Percentiles rank a stretch among this genome's conserved stretches.
Conservation (phyloP, 2,113 vertebrate genomes). For the Furnarius figulus region DNA sequence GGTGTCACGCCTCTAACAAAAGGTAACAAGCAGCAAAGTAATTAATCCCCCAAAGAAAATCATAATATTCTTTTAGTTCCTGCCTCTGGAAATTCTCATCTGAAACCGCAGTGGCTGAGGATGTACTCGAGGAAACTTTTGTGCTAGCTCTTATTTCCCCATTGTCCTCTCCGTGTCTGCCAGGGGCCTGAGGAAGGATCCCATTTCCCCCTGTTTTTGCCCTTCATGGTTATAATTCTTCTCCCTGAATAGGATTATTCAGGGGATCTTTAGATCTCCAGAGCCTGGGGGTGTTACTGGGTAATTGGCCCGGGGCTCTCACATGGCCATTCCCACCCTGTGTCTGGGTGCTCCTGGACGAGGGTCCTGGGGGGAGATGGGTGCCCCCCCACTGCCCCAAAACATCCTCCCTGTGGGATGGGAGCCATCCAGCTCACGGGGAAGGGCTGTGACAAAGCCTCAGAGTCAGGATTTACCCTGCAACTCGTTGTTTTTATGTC, state of each 20-base stretch:
- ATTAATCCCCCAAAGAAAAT: conserved; percentile 53
- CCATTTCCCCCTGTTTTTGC: conserved; percentile 25
- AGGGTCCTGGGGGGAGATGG: accelerated
- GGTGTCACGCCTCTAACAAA: conserved; percentile 26
- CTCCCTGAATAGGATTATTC: conserved; percentile 47
- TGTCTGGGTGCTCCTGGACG: neutral
- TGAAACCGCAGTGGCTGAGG: neutral
- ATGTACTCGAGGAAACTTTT: conserved; percentile 8
- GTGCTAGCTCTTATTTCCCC: conserved; percentile 15
- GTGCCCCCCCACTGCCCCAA: accelerated
- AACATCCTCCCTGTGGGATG: neutral
- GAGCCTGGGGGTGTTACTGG: neutral
- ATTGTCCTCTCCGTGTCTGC: neutral
- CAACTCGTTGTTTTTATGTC: neutral
- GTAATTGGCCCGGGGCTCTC: neutral
- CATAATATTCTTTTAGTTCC: conserved; percentile 19
- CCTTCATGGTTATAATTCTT: conserved; percentile 53
- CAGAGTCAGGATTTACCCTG: neutral
- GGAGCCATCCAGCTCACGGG: neutral
- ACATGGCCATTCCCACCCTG: neutral
- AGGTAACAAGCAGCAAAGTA: conserved; percentile 24
- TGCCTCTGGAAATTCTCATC: conserved; percentile 51
- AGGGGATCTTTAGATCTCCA: conserved; percentile 33
- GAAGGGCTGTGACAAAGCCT: neutral
- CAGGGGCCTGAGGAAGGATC: conserved; percentile 30